phyloP scores from a whole-genome alignment of 2,888 invertebrate genomes.

The Lasioglossum figueresi region DNA sequence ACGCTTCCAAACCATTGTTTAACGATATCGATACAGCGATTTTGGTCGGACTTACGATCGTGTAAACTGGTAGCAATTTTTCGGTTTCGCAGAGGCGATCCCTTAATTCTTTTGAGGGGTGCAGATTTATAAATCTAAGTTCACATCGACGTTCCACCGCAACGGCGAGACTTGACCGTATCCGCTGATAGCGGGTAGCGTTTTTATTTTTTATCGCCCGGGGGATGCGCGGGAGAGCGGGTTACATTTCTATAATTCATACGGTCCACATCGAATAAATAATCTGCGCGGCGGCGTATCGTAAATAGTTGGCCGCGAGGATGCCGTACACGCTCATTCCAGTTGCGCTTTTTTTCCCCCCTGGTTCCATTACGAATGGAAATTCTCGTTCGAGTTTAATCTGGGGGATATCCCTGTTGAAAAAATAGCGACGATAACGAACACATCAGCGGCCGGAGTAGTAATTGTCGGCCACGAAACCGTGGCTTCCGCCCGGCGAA shows the following conservation, averaged over 20 bases:
- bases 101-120: too few relatives aligned
- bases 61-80: too few relatives aligned
- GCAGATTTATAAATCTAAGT: too few relatives aligned
- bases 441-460: constrained; percentile 47
- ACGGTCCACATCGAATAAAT: constrained; percentile 36
- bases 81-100: too few relatives aligned
- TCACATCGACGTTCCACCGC: too few relatives aligned
- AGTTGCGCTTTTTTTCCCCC: constrained; percentile 44
- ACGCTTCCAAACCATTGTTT: too few relatives aligned
- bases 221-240: neutral
- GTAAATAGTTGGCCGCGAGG: constrained; percentile 36
- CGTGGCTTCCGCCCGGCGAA: constrained; percentile 15
- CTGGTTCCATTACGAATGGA: constrained; percentile 61
- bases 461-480: constrained; percentile 61
- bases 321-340: neutral
- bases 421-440: constrained; percentile 67
- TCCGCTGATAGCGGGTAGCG: neutral
- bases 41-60: too few relatives aligned
- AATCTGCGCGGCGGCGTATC: constrained; percentile 17
- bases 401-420: constrained; percentile 42
- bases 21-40: too few relatives aligned
- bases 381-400: constrained; percentile 64
- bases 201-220: neutral
- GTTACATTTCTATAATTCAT: constrained; percentile 42
- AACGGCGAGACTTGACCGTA: too few relatives aligned